Conservation (phyloP, 2,888 invertebrate genomes). For the Epicampocera succincta region DNA sequence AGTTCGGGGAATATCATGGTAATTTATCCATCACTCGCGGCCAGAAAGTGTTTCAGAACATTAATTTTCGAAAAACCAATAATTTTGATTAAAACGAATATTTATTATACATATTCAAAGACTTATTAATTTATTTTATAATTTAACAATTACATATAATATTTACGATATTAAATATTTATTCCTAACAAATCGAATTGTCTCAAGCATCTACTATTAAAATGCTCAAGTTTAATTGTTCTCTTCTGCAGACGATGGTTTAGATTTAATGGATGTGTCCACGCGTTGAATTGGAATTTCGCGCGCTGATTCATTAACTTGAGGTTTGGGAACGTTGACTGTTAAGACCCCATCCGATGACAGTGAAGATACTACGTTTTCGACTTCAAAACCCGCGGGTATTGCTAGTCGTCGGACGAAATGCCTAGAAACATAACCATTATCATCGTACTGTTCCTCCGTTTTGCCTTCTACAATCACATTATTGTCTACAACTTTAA, state of each 20-base stretch:
- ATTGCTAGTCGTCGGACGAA: constrained; percentile 87
- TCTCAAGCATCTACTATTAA: too few relatives aligned
- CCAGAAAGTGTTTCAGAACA: too few relatives aligned
- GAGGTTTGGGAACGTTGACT: constrained; percentile 85
- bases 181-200: neutral
- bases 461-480: constrained; percentile 87
- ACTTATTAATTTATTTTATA: too few relatives aligned
- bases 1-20: too few relatives aligned
- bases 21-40: too few relatives aligned
- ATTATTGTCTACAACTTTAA: constrained; percentile 84
- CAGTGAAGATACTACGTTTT: constrained; percentile 84
- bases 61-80: too few relatives aligned
- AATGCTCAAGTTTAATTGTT: constrained; percentile 26
- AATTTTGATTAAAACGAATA: too few relatives aligned
- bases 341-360: constrained; percentile 91
- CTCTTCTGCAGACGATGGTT: constrained; percentile 55
- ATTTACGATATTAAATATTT: too few relatives aligned
- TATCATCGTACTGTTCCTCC: constrained; percentile 87
- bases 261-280: constrained; percentile 74
- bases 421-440: constrained; percentile 89
- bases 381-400: constrained; percentile 85
- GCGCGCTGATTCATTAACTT: constrained; percentile 70
- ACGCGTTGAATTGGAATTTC: constrained; percentile 77
- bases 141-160: too few relatives aligned
- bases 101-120: too few relatives aligned